These are phyloP conservation scores for Dorcus hopei DNA, from an alignment of 2,888 invertebrate genomes.

Conservation along the genomic window DNA sequence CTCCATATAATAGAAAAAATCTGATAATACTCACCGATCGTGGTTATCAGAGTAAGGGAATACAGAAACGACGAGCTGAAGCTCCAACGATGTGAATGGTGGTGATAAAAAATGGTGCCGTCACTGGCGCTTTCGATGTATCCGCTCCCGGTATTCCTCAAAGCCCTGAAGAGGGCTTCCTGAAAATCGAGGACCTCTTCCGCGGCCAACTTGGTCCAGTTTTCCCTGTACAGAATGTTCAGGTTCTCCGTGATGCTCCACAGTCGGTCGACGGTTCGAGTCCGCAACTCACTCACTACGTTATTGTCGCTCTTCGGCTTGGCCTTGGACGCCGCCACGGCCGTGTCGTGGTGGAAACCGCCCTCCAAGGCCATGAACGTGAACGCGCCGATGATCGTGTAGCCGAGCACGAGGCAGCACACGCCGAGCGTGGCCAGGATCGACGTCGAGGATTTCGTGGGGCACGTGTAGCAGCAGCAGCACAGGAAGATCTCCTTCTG, in stretches of 20 bases:
- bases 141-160: conserved; percentile 35
- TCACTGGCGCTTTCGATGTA: conserved; percentile 49
- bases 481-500: conserved; percentile 46
- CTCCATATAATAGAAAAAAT: too few relatives aligned
- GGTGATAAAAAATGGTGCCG: conserved; percentile 42
- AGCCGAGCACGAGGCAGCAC: conserved; percentile 81
- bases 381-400: conserved; percentile 89
- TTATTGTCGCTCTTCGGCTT: conserved; percentile 50
- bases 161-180: conserved; percentile 57
- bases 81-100: conserved; percentile 72
- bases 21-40: conserved; percentile 71
- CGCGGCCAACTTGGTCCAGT: conserved; percentile 88
- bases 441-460: conserved; percentile 53
- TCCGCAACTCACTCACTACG: conserved; percentile 56
- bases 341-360: conserved; percentile 53
- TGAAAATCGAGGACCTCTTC: conserved; percentile 83
- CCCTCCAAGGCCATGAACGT: conserved; percentile 85
- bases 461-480: conserved; percentile 59
- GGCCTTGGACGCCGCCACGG: conserved; percentile 64
- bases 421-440: conserved; percentile 78
- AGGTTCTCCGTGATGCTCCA: conserved; percentile 86
- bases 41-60: conserved; percentile 89
- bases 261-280: conserved; percentile 72
- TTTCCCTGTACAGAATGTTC: conserved; percentile 85
- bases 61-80: conserved; percentile 91